Evolutionary conservation across 2,888 invertebrate species (phyloP), one percentile per base, ranked within the genome.

Genomic region (Dasysyrphus tricinctus): DNA sequence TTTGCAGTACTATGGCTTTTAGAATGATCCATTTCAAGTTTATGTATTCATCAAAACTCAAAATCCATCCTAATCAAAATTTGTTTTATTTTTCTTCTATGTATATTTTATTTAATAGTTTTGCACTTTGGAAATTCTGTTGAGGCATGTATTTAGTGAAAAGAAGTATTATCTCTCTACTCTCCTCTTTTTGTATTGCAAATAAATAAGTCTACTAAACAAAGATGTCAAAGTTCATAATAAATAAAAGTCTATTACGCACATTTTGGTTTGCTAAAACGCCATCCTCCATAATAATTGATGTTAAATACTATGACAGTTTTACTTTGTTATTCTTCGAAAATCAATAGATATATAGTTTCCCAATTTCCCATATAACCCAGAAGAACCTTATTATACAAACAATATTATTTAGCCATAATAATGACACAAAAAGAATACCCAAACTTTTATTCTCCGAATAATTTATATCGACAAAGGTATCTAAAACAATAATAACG

Each of bases 391-490:
- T 80, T 54, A 54, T 65, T 14, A 39, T 37, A 24, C 54, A 39
- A 65, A 75, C 80, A 76, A 73, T 69, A 74, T 85, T 85, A 85
- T 85, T 85, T 74, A 63, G 74, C 81, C 57, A 81, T 85, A 85
- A 85, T 85, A 81, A 85, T 85, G 77, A 81, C 81, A 85, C 85
- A 85, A 78, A 82, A 54, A 54, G 54, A 54, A 54, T 32, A 24
- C 81, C 78, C 57, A 86, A 86, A 67, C 82, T 86, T 86, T 86
- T 82, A 74, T 72, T 74, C 47, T 78, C 54, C 59, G 75, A 86
- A 86, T 86, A 86, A 82, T 82, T 82, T 86, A 86, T 86, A 86
- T 79, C 78, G 78, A 86, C 86, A 86, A 79, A 82, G 81, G 78
- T 86, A 86, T 82, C 82, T 82, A 79, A 86, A 86, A 82, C 86